Conservation (phyloP, 2,797 vertebrate species). For the Podargus strigoides region DNA sequence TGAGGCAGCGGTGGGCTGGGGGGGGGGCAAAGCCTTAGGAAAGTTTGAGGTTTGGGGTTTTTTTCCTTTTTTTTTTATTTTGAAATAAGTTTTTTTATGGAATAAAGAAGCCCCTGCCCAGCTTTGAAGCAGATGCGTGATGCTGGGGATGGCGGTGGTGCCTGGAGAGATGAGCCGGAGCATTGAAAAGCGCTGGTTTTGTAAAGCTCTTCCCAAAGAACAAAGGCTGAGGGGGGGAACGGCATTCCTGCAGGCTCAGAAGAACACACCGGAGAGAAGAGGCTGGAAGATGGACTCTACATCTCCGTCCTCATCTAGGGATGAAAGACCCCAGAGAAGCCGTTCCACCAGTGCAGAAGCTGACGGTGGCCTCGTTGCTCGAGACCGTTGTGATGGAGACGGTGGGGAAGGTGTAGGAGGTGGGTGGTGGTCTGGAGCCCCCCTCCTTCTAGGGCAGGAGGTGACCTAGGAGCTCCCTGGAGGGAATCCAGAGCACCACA, state of each 20-base stretch:
- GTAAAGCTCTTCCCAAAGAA: not conserved
- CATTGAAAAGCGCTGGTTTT: not conserved
- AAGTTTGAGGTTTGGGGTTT: not conserved
- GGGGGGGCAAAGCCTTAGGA: not conserved
- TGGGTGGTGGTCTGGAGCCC: not conserved
- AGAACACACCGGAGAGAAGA: rapidly evolving
- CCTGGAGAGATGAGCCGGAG: not conserved
- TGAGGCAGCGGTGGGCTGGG: rapidly evolving
- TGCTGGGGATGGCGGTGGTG: rapidly evolving
- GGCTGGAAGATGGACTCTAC: not conserved
- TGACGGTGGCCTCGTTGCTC: rapidly evolving
- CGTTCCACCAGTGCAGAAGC: rapidly evolving
- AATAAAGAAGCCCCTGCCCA: not conserved
- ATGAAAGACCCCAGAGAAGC: rapidly evolving
- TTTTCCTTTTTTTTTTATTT: not conserved
- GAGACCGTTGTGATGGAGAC: not conserved
- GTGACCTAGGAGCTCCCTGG: not conserved
- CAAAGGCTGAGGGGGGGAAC: rapidly evolving
- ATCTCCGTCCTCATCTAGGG: not conserved
- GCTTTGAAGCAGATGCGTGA: not conserved
- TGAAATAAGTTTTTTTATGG: not conserved
- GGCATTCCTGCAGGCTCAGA: not conserved
- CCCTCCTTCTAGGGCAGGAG: not conserved
- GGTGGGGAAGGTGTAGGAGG: rapidly evolving
- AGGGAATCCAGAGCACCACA: not conserved